Evolutionary conservation across 2,797 vertebrate genomes (phyloP).

Genomic region (Oreortyx pictus): DNA sequence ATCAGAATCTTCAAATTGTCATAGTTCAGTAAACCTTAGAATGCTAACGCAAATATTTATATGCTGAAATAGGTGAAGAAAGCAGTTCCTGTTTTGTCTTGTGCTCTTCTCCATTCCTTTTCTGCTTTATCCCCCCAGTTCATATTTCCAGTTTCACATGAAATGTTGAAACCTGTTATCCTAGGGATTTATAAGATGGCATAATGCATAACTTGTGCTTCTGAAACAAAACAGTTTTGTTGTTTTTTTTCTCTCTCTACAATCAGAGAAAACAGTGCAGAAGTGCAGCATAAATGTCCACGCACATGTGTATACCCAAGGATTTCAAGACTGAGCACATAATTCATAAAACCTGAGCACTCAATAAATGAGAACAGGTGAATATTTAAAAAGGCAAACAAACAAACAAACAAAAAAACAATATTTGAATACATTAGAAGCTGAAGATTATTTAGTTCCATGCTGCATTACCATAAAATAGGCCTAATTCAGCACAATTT

Average conservation of each 20-base stretch:
- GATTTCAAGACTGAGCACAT: neutral
- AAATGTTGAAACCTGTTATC: neutral
- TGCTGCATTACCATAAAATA: constrained; percentile 67
- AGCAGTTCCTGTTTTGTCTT: neutral
- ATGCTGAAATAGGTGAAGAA: neutral
- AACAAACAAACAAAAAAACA: constrained; percentile 10
- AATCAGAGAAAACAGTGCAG: neutral
- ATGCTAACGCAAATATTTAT: neutral
- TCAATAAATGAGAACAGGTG: constrained; percentile 17
- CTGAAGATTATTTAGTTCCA: constrained; percentile 72
- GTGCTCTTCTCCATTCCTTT: neutral
- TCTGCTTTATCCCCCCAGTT: neutral
- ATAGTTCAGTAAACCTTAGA: neutral
- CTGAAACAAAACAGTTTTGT: neutral
- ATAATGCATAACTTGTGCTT: neutral
- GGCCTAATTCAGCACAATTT: constrained; percentile 56
- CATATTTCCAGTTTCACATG: neutral
- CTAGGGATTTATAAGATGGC: neutral
- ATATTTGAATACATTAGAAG: constrained; percentile 33
- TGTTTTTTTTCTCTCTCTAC: neutral
- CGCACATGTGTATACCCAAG: neutral
- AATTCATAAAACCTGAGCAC: constrained; percentile 28
- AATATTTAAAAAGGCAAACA: neutral
- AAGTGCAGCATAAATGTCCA: neutral
- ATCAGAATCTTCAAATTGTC: constrained; percentile 19